Base-by-base conservation (phyloP, 2,113 vertebrate genomes). In the Thryonomys swinderianus region DNA sequence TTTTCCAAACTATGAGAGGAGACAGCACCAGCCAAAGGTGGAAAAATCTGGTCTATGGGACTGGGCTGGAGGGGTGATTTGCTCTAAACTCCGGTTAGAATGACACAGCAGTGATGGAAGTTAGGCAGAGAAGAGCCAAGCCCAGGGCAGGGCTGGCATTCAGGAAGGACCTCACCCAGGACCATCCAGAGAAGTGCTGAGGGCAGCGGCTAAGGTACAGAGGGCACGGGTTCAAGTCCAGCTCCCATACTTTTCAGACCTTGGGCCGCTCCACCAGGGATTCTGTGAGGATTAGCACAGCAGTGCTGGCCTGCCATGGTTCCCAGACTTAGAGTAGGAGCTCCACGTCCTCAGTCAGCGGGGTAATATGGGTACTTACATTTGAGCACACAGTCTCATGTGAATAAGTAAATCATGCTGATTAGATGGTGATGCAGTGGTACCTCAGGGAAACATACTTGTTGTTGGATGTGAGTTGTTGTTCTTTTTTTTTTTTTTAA, bases 21-120 rank as follows among this genome's bases (percentile, higher is more conserved):
- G 42, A 16, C 5, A 89, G 42, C 51, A n/a, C 21, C 42, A 67
- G 30, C 16, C 25, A 12, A 69, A 20, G 16, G 12, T 45, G 45
- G 51, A 78, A 37, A 84, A 88, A 73, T 21, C 11, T 7, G 2
- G 32, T 76, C 30, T 48, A 11, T 81, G 59, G 64, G 74, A 67
- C 48, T 25, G 0, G 17, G 16, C 59, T 62, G 25, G 45, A 61
- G 16, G 18, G 20, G 3, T 34, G 51, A 78, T 90, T 48, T 93
- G 37, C 82, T 95, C 76, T 37, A 87, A 76, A 92, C 10, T 27
- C 18, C 45, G 59, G 42, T 66, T 85, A 74, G 74, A 88, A 80
- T 5, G 45, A n/a, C 74, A 53, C 48, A 81, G 88, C 66, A 61
- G 40, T 25, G 17, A 37, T 48, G 21, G 23, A 74, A 42, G 23